Evolutionary conservation across 2,797 vertebrate species (phyloP).

Genomic region (Dipus sagitta): DNA sequence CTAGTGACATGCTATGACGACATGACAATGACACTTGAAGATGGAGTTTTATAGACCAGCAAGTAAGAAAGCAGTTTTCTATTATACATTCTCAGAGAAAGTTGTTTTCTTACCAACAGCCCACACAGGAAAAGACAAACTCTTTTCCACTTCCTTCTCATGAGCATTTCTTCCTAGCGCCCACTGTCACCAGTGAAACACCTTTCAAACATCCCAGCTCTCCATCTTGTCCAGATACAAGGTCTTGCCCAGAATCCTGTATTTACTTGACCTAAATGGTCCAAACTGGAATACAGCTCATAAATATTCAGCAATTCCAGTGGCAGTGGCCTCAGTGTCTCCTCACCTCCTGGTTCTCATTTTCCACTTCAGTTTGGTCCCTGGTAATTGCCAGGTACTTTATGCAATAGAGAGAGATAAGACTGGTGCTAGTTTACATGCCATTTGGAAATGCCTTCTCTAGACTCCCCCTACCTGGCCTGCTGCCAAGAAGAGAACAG

Average conservation of each 20-base stretch:
- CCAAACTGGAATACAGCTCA: neutral
- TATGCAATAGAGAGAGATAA: neutral
- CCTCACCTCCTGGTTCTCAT: neutral
- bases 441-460: neutral
- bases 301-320: neutral
- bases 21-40: neutral
- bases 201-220: neutral
- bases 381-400: neutral
- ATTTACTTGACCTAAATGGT: neutral
- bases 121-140: neutral
- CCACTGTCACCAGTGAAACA: neutral
- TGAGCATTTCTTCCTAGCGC: neutral
- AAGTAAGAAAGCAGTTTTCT: neutral
- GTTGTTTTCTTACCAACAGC: neutral
- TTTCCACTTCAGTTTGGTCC: neutral
- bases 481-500: neutral
- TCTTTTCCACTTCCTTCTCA: neutral
- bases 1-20: no score
- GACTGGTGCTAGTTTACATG: neutral
- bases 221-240: neutral
- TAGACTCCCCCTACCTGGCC: neutral
- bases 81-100: neutral
- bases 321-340: fast-evolving
- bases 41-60: neutral
- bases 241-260: neutral